Base-by-base conservation (phyloP, 1,140 invertebrate species). In the Drosophila equinoxialis region DNA sequence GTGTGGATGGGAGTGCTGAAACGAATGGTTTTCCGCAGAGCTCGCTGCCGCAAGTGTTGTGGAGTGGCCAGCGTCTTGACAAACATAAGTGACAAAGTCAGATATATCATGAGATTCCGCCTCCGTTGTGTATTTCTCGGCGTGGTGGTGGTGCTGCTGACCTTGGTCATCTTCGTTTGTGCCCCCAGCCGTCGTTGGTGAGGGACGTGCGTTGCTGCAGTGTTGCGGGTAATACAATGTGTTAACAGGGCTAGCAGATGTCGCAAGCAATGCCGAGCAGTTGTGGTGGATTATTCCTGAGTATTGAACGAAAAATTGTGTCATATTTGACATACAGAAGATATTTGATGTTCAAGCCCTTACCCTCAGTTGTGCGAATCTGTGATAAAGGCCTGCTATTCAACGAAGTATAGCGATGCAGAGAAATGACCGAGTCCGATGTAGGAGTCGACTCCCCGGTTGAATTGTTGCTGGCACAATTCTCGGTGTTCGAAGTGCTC, bases 1-100 rank as follows among this genome's bases (percentile, higher is more conserved):
- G n/a, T 76, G 39, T 20, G 73, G 41, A 79, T 79, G 69, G 2
- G 71, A 13, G 26, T 89, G 89, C 48, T 85, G 84, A 77, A 86
- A 89, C 2, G 63, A 35, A 33, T 77, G 20, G 63, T 65, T 81
- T 7, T 83, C 75, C 26, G 72, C 20, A 6, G 74, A 33, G 23
- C 71, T 51, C 17, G 45, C 68, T 0, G 64, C 13, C 26, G 60
- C 13, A 33, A 73, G 61, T 26, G 69, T 71, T 42, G 81, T 51
- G 7, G 68, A 59, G 41, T 84, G 81, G 3, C 64, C 79, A 14
- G 96, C 96, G 93, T 98, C 98, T 93, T 98, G 97, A 91, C 98
- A 99, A 54, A 99, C 98, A 85, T 99, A 97, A 37, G 97, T 98
- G 37, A 99, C 98, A 93, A 98, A 99, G 93, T 99, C 98, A 0